These are phyloP conservation scores for Magallana gigas DNA, from an alignment of 1,140 invertebrate species.

Conservation along the genomic window DNA sequence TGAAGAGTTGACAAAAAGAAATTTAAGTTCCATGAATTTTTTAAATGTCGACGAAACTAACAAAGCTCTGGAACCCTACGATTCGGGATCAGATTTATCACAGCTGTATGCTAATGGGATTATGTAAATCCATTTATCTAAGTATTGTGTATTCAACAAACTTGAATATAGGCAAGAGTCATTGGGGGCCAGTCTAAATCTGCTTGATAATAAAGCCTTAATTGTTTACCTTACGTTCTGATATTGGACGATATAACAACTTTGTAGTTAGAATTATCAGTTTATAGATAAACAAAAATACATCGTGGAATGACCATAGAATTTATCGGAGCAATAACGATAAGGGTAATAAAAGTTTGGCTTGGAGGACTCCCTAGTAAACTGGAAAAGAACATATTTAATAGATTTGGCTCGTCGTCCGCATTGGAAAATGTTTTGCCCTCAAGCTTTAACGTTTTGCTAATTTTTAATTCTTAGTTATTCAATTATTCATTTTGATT, in stretches of 20 bases:
- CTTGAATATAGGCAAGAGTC: neutral
- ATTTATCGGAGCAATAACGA: neutral
- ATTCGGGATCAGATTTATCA: neutral
- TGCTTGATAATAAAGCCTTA: neutral
- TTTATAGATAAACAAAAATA: neutral
- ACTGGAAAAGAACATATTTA: neutral
- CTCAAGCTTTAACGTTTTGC: too few species aligned
- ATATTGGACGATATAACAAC: slow-evolving; percentile 26
- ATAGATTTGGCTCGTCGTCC: too few species aligned
- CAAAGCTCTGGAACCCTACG: neutral
- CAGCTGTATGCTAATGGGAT: neutral
- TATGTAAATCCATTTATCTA: slow-evolving; percentile 1
- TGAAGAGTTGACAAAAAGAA: too few species aligned
- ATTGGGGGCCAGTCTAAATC: neutral
- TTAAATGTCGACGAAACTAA: neutral
- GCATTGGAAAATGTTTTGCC: too few species aligned
- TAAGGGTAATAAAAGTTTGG: neutral
- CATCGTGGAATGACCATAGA: neutral
- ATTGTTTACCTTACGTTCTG: neutral
- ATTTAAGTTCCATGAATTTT: too few species aligned
- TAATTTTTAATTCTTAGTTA: too few species aligned
- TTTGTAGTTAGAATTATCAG: neutral
- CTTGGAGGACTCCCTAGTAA: neutral
- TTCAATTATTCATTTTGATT: too few species aligned
- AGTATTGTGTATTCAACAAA: neutral